phyloP scores from a whole-genome alignment of 1,140 invertebrate genomes.

The Hylaeus volcanicus region DNA sequence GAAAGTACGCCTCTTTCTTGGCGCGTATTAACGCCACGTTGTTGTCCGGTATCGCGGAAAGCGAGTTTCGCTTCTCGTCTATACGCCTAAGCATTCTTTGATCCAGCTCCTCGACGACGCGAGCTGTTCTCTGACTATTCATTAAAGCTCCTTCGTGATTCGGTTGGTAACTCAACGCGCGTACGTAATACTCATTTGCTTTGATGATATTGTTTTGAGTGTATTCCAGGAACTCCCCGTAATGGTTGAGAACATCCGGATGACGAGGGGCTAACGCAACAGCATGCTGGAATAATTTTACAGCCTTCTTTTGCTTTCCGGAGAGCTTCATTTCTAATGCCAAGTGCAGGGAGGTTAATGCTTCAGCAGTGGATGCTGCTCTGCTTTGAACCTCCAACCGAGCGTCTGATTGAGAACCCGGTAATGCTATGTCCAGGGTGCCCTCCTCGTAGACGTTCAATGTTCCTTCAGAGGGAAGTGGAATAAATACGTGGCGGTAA shows the following conservation, averaged over 20 bases:
- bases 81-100: constrained; percentile 88
- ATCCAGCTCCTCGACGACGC: constrained; percentile 95
- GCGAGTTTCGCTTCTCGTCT: constrained; percentile 91
- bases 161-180: constrained; percentile 91
- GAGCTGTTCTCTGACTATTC: constrained; percentile 91
- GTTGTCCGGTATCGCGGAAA: constrained; percentile 90
- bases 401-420: constrained; percentile 28
- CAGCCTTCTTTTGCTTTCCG: constrained; percentile 92
- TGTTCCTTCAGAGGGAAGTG: constrained; percentile 68
- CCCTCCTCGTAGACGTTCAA: constrained; percentile 73
- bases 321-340: constrained; percentile 91
- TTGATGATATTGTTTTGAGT: constrained; percentile 91
- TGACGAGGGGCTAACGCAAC: constrained; percentile 93
- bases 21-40: constrained; percentile 90
- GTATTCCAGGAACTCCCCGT: constrained; percentile 96
- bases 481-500: constrained; percentile 60
- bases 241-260: constrained; percentile 94
- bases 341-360: constrained; percentile 89
- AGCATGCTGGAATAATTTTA: constrained; percentile 94
- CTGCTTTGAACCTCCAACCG: constrained; percentile 55
- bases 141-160: constrained; percentile 89
- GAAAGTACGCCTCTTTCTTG: constrained; percentile 96
- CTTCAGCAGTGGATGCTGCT: constrained; percentile 84
- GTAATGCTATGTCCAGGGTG: constrained; percentile 62
- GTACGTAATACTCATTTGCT: constrained; percentile 90